Percentiles rank a stretch among this genome's conserved stretches.
Conservation (phyloP, 2,113 vertebrate genomes). For the Noturus placidus region DNA sequence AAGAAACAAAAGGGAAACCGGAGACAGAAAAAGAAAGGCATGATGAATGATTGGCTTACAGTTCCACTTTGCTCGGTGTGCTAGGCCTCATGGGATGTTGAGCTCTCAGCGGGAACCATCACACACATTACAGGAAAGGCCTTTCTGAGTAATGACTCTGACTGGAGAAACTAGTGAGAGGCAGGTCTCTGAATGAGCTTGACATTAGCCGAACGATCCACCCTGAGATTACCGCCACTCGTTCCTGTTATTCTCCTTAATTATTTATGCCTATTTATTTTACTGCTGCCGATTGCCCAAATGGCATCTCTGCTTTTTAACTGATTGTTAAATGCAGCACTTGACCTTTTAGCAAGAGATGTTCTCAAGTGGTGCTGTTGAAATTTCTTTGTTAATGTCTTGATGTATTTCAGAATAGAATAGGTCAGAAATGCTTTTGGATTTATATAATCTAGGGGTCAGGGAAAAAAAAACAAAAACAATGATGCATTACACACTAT, state of each 20-base stretch:
- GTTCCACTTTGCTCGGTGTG: constrained; percentile 29
- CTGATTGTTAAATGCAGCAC: constrained; percentile 54
- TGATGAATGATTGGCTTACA: constrained; percentile 13
- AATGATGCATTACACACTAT: background rate
- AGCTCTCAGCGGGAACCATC: constrained; percentile 47
- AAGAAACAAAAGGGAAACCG: background rate
- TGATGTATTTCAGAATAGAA: background rate
- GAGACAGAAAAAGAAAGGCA: background rate
- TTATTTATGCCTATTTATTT: constrained; percentile 58
- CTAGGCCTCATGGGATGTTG: constrained; percentile 38
- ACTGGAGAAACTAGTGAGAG: constrained; percentile 39
- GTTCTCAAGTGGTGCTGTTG: constrained; percentile 18
- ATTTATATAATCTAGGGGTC: background rate
- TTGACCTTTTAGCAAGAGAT: constrained; percentile 55
- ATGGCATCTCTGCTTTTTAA: constrained; percentile 49
- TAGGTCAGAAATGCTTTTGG: background rate
- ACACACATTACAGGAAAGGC: constrained; percentile 50
- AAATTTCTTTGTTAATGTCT: constrained; percentile 18
- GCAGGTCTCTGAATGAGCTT: constrained; percentile 39
- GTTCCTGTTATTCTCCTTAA: constrained; percentile 50
- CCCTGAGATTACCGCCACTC: constrained; percentile 35
- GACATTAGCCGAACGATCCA: constrained; percentile 46
- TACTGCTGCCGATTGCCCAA: constrained; percentile 39
- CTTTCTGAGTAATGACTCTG: constrained; percentile 47
- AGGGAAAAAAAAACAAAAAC: background rate